These are phyloP conservation scores for Cyaniris semiargus DNA, from an alignment of 2,888 invertebrate genomes.

Conservation along the genomic window DNA sequence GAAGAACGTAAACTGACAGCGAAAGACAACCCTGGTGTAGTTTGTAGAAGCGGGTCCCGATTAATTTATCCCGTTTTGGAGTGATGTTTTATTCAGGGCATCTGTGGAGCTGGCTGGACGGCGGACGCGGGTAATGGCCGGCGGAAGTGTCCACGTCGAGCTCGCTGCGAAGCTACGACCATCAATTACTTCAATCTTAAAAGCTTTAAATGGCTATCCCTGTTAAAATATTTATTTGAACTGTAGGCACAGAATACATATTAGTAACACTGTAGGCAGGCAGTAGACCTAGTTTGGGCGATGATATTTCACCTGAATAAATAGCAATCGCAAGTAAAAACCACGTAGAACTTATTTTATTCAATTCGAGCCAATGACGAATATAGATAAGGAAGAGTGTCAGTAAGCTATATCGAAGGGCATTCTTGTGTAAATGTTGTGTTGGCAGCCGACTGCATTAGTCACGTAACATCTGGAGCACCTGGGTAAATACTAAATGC, in stretches of 20 bases:
- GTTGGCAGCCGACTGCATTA: constrained; percentile 26
- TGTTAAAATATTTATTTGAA: constrained; percentile 6
- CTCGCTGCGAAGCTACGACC: background rate
- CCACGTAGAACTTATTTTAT: background rate
- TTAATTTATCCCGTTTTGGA: constrained; percentile 65
- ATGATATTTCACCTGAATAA: background rate
- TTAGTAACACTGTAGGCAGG: background rate
- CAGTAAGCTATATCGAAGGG: constrained; percentile 19
- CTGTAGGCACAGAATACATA: no score
- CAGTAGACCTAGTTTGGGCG: background rate
- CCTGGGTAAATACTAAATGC: constrained; percentile 29
- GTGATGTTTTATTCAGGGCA: constrained; percentile 57
- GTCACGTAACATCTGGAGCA: constrained; percentile 18
- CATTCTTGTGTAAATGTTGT: constrained; percentile 14
- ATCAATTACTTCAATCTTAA: constrained; percentile 18
- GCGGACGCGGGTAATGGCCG: constrained; percentile 33
- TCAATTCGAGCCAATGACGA: background rate
- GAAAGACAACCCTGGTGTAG: constrained; percentile 43
- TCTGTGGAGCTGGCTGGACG: constrained; percentile 31
- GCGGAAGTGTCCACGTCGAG: constrained; percentile 10
- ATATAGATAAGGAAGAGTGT: constrained; percentile 17
- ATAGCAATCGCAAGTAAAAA: background rate
- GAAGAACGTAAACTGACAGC: background rate
- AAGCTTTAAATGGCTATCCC: background rate
- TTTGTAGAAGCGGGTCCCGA: constrained; percentile 60